Conservation (phyloP, 64 coral and sea anemone species). For the Stichodactyla mertensii region DNA sequence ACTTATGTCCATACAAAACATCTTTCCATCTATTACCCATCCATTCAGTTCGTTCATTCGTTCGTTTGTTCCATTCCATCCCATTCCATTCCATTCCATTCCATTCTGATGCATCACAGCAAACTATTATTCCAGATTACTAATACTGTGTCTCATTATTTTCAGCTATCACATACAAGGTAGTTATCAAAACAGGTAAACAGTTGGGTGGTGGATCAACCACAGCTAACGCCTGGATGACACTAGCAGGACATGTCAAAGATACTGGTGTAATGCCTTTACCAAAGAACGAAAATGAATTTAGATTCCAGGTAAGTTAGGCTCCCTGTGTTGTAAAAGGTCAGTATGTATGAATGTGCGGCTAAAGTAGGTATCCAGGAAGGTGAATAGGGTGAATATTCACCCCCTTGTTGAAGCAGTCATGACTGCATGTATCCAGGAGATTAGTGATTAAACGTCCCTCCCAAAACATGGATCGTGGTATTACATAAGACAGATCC, state of each 20-base stretch:
- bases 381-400: no score
- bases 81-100: no score
- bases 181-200: constrained; percentile 90
- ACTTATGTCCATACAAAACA: neutral
- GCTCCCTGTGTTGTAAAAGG: neutral
- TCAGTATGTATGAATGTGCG: neutral
- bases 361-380: neutral
- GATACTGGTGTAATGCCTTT: constrained; percentile 78
- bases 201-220: constrained; percentile 79
- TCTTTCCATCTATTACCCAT: no score
- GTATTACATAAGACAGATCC: no score
- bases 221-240: constrained; percentile 92
- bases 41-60: no score
- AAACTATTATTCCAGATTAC: no score
- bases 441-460: no score
- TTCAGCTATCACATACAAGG: constrained; percentile 85
- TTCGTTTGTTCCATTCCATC: no score
- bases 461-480: no score
- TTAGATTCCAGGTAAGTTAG: constrained; percentile 82
- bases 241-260: constrained; percentile 61
- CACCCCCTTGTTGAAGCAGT: no score
- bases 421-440: no score
- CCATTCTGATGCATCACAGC: no score
- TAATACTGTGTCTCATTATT: neutral
- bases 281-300: constrained; percentile 95